These are phyloP conservation scores for Meteorus cinctellus DNA, from an alignment of 2,888 invertebrate species.

Conservation along the genomic window DNA sequence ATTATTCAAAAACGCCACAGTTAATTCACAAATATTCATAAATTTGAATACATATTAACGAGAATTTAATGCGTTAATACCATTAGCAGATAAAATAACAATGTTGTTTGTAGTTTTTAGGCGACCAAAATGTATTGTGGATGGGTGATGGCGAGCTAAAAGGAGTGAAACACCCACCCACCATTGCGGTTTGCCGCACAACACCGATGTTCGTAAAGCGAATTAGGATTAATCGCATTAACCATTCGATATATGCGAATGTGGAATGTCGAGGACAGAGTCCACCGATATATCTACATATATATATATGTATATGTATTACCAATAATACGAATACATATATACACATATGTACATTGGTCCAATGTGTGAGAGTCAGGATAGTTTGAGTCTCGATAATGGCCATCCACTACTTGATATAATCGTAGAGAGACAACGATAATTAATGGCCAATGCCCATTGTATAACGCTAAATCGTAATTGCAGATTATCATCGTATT, in stretches of 20 bases:
- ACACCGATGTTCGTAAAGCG: slow-evolving; percentile 30
- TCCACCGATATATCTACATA: neutral
- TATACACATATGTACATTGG: slow-evolving; percentile 6
- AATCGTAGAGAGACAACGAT: slow-evolving; percentile 33
- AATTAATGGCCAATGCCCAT: slow-evolving; percentile 37
- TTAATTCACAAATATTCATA: neutral
- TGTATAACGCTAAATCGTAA: slow-evolving; percentile 36
- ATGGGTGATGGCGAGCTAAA: neutral
- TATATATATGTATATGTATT: neutral
- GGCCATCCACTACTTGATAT: slow-evolving; percentile 26
- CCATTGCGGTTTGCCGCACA: slow-evolving; percentile 32
- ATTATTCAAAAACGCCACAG: too few relatives aligned
- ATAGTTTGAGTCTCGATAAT: slow-evolving; percentile 28
- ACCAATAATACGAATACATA: slow-evolving; percentile 18
- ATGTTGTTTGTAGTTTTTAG: neutral
- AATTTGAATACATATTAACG: neutral
- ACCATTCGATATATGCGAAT: slow-evolving; percentile 32
- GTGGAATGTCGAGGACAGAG: slow-evolving; percentile 30
- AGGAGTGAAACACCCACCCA: neutral
- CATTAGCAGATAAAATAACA: neutral
- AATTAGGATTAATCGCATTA: slow-evolving; percentile 52
- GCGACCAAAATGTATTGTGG: neutral
- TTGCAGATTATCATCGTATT: slow-evolving; percentile 37
- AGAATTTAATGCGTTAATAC: neutral
- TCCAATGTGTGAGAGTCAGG: neutral